Evolutionary conservation across 2,888 invertebrate species (phyloP).

Genomic region (Ecdyonurus torrentis): DNA sequence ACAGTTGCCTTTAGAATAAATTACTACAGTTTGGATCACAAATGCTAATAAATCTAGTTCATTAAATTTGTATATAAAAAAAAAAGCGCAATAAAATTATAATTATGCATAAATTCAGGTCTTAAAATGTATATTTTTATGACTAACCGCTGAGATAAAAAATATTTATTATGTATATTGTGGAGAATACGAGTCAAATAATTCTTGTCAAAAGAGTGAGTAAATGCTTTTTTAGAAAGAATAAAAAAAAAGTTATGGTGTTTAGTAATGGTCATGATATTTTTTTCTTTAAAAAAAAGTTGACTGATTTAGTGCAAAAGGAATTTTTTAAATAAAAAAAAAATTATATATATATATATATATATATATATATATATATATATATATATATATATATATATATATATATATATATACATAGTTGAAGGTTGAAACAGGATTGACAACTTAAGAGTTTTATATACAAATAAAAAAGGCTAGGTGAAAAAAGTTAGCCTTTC

Average conservation of each 20-base stretch:
- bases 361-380: too few species aligned
- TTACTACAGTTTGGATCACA: too few species aligned
- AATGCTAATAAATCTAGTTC: not conserved
- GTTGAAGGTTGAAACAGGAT: not conserved
- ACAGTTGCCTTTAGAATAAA: too few species aligned
- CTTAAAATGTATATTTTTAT: not conserved
- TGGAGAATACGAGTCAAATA: not conserved
- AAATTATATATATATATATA: too few species aligned
- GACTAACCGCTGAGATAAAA: not conserved
- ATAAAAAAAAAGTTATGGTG: not conserved
- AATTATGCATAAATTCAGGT: not conserved
- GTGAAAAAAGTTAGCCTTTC: not conserved
- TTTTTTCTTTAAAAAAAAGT: not conserved
- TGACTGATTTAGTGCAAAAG: not conserved
- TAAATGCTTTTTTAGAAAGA: not conserved
- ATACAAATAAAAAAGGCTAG: not conserved
- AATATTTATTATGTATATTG: not conserved
- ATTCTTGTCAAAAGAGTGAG: not conserved
- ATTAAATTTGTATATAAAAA: not conserved
- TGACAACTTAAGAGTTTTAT: not conserved
- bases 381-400: too few species aligned
- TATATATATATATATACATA: too few species aligned
- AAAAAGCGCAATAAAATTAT: not conserved
- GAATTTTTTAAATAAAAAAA: not conserved
- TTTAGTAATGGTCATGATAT: not conserved